Evolutionary conservation across 2,113 vertebrate species (phyloP).

Genomic region (Mobula birostris): DNA sequence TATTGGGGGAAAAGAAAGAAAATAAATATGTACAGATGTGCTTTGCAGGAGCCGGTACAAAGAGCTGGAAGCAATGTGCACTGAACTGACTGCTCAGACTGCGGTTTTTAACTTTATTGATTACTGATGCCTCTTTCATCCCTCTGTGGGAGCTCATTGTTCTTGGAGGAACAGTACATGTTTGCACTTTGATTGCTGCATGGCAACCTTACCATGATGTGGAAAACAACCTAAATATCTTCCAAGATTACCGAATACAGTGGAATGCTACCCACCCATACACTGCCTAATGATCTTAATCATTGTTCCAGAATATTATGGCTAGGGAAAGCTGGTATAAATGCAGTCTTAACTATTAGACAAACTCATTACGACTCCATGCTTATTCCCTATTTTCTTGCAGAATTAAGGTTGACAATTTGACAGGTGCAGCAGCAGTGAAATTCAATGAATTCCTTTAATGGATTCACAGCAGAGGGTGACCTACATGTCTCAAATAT

Average conservation of each 20-base stretch:
- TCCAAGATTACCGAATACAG: not conserved
- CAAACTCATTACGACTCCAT: not conserved
- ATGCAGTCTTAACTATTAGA: not conserved
- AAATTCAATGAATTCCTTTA: not conserved
- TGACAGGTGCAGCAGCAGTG: not conserved
- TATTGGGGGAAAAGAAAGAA: not conserved
- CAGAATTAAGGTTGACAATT: not conserved
- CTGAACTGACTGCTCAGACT: not conserved
- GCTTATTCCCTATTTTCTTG: not conserved
- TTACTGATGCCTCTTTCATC: not conserved
- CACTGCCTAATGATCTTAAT: not conserved
- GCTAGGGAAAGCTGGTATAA: not conserved
- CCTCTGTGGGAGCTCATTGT: not conserved
- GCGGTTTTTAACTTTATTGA: not conserved
- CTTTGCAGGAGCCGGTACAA: not conserved
- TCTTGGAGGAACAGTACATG: not conserved
- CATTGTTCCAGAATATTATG: not conserved
- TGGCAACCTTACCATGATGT: not conserved
- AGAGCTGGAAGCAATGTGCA: not conserved
- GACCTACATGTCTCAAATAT: not conserved
- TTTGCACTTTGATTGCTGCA: not conserved
- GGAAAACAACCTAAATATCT: not conserved
- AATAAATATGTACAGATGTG: not conserved
- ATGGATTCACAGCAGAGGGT: not conserved
- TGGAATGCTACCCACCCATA: not conserved